phyloP scores from a whole-genome alignment of 2,113 vertebrate species.

The Grus americana region DNA sequence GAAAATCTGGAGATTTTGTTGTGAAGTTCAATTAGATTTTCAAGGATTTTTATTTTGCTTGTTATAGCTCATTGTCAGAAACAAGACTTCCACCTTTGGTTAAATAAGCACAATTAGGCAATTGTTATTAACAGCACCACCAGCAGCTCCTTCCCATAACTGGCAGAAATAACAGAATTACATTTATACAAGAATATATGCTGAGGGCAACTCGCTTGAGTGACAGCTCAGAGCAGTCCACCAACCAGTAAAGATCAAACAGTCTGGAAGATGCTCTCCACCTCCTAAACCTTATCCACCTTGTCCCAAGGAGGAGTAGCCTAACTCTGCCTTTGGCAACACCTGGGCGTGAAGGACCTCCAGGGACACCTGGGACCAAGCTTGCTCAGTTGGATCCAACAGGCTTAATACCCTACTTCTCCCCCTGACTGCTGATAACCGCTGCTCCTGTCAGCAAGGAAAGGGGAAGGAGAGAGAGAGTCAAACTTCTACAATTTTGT shows the following conservation, averaged over 20 bases:
- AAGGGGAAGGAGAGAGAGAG: neutral
- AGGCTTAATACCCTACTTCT: neutral
- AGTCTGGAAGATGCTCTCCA: neutral
- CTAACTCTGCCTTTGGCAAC: neutral
- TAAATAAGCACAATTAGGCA: neutral
- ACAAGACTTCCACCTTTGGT: neutral
- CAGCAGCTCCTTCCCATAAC: neutral
- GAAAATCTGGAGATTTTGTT: neutral
- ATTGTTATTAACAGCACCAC: neutral
- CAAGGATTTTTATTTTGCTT: neutral
- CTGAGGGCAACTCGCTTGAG: neutral
- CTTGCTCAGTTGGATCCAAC: neutral
- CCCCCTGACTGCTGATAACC: neutral
- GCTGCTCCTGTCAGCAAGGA: neutral
- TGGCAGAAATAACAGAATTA: neutral
- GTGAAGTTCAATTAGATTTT: neutral
- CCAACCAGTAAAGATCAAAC: neutral
- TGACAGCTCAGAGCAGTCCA: neutral
- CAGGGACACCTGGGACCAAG: neutral
- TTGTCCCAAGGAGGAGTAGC: neutral
- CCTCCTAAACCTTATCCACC: neutral
- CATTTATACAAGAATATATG: neutral
- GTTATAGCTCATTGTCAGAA: neutral
- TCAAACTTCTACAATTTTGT: neutral
- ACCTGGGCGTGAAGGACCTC: neutral